phyloP scores from a whole-genome alignment of 2,888 invertebrate species.

The Peribatodes rhomboidaria region DNA sequence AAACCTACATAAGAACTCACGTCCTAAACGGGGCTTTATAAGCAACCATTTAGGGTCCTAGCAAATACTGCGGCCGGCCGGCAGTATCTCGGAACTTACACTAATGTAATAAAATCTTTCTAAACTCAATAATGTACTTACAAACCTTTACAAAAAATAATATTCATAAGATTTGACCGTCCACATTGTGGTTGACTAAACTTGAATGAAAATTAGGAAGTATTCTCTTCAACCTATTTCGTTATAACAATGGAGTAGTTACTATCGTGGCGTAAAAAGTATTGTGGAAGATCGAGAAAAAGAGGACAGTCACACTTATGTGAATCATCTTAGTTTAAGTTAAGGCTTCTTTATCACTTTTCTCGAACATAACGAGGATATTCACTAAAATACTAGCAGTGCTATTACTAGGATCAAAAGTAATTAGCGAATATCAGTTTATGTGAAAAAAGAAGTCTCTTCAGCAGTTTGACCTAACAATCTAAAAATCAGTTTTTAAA shows the following conservation, averaged over 20 bases:
- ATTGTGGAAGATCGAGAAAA: too few species aligned
- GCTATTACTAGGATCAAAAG: too few species aligned
- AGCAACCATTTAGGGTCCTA: slow-evolving; percentile 24
- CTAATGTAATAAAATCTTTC: slow-evolving; percentile 11
- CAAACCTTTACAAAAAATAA: background rate
- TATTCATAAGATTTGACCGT: too few species aligned
- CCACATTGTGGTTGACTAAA: too few species aligned
- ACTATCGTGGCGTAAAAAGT: too few species aligned
- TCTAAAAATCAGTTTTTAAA: background rate
- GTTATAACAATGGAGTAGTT: too few species aligned
- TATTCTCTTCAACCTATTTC: too few species aligned
- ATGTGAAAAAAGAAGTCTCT: background rate
- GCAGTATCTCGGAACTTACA: slow-evolving; percentile 4
- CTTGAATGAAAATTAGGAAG: too few species aligned
- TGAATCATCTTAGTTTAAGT: too few species aligned
- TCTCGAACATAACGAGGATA: background rate
- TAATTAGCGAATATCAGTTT: background rate
- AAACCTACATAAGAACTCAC: slow-evolving; percentile 24
- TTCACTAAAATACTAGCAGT: background rate
- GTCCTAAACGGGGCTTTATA: slow-evolving; percentile 27
- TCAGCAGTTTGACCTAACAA: background rate
- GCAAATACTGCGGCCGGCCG: slow-evolving; percentile 28
- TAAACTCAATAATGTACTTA: slow-evolving; percentile 14
- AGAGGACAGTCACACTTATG: too few species aligned
- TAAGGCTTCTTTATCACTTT: background rate